Evolutionary conservation across 2,888 invertebrate species (phyloP).

Genomic region (Cryptus armator): DNA sequence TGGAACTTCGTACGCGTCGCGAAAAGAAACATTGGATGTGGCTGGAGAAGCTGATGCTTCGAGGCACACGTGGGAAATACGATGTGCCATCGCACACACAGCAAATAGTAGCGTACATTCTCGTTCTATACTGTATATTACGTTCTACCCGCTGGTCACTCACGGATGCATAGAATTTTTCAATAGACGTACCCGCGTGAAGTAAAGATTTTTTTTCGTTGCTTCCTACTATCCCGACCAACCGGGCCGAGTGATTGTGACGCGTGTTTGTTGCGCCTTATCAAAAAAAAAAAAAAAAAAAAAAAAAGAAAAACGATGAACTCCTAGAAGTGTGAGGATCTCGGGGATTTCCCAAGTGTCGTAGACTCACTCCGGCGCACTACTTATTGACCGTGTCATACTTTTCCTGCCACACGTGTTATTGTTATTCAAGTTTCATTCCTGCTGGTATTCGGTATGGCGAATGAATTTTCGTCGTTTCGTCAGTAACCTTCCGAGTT

Average conservation of each 20-base stretch:
- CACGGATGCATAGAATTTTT: constrained; percentile 73
- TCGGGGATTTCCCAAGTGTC: constrained; percentile 69
- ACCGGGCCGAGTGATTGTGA: constrained; percentile 57
- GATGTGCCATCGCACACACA: constrained; percentile 46
- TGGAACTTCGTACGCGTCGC: constrained; percentile 10
- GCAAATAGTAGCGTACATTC: constrained; percentile 38
- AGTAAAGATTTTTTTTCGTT: constrained; percentile 59
- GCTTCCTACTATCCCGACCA: neutral
- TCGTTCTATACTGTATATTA: constrained; percentile 33
- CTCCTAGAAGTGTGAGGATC: constrained; percentile 20
- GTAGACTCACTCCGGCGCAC: constrained; percentile 3
- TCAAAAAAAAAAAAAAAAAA: constrained; percentile 26
- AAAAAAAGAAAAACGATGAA: no score
- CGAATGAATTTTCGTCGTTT: no score
- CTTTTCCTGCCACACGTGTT: constrained; percentile 35
- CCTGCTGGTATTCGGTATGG: neutral
- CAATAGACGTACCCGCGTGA: constrained; percentile 66
- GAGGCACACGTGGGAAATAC: constrained; percentile 68
- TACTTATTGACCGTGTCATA: constrained; percentile 56
- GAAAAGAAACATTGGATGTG: constrained; percentile 51
- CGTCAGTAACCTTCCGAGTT: no score
- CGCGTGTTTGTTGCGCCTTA: constrained; percentile 35
- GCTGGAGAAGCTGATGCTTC: constrained; percentile 41
- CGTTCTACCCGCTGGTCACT: constrained; percentile 60
- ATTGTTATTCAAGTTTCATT: constrained; percentile 33